Evolutionary conservation across 2,113 vertebrate species (phyloP), one percentile per base, ranked within the genome.

Genomic region (Calidris pygmaea): DNA sequence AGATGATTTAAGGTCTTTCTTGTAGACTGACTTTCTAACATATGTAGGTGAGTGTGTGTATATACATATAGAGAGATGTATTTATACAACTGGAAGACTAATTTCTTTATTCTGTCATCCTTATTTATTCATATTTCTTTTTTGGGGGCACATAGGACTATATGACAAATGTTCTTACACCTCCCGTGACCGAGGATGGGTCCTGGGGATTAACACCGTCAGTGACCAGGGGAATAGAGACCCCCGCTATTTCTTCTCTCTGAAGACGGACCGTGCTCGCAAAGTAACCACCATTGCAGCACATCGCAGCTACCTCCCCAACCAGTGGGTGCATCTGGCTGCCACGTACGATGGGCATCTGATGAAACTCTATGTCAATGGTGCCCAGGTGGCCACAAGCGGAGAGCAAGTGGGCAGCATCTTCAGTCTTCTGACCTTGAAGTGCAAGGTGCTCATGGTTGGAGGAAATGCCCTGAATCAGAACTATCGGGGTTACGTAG

Each of bases 81-180:
- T 79, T 83, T 90, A 87, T 87, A 72, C 72, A 67, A 63, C 70
- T 84, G 65, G 78, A 96, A 87, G 80, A 86, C 73, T 62, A 41
- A 91, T 71, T 58, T 75, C 87, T 93, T 90, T 59, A 23, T 68
- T 78, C 75, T 95, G 83, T 93, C 94, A 93, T 85, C 62, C 60
- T 97, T 97, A 98, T 97, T 97, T 94, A 96, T 94, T 97, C 96
- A 8, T 97, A 90, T 98, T 97, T 98, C 95, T 98, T 96, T 98
- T 97, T 98, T 96, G 96, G 95, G 95, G 96, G 73, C 97, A 96
- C 96, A 4, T 97, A 99, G 99, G 99, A 94, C 98, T 99, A 30
- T 99, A 99, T 94, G 99, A 99, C 98, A 99, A 99, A 98, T 99
- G 99, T 98, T 99, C 99, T 98, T 99, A 99, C 91, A 99, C 99